Evolutionary conservation across 2,113 vertebrate species (phyloP).

Genomic region (Geothlypis trichas): DNA sequence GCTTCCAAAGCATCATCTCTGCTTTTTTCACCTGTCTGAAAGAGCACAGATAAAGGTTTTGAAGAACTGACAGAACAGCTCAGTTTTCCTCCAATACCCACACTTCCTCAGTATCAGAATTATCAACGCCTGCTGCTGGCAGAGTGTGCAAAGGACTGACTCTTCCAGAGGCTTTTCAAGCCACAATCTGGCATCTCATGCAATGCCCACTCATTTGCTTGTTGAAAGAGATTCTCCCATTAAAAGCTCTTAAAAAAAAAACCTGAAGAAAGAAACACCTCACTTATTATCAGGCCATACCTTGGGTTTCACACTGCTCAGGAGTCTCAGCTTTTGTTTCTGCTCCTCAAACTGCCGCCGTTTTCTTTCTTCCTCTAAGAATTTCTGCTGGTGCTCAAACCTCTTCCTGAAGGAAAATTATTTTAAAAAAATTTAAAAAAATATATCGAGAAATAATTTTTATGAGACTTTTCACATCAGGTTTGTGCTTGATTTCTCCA

Average conservation of each 20-base stretch:
- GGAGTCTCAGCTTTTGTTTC: slow-evolving; percentile 94
- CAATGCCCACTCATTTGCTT: background rate
- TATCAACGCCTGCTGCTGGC: background rate
- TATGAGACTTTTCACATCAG: background rate
- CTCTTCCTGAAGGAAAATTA: slow-evolving; percentile 73
- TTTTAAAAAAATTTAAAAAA: background rate
- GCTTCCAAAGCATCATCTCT: slow-evolving; percentile 97
- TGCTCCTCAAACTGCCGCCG: slow-evolving; percentile 98
- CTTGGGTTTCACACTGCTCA: slow-evolving; percentile 98
- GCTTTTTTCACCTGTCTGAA: slow-evolving; percentile 91
- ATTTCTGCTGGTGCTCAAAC: slow-evolving; percentile 94
- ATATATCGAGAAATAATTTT: background rate
- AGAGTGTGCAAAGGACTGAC: background rate
- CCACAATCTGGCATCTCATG: background rate
- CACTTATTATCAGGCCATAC: slow-evolving; percentile 59
- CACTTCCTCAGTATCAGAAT: background rate
- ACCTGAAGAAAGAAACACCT: background rate
- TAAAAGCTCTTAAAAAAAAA: background rate
- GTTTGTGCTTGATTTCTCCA: background rate
- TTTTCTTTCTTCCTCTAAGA: slow-evolving; percentile 96
- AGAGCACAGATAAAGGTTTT: slow-evolving; percentile 26
- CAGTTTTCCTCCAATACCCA: background rate
- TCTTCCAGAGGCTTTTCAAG: background rate
- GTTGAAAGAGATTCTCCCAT: background rate
- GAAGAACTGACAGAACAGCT: background rate